Evolutionary conservation across 2,888 invertebrate species (phyloP).

Genomic region (Amphiduros pacificus): DNA sequence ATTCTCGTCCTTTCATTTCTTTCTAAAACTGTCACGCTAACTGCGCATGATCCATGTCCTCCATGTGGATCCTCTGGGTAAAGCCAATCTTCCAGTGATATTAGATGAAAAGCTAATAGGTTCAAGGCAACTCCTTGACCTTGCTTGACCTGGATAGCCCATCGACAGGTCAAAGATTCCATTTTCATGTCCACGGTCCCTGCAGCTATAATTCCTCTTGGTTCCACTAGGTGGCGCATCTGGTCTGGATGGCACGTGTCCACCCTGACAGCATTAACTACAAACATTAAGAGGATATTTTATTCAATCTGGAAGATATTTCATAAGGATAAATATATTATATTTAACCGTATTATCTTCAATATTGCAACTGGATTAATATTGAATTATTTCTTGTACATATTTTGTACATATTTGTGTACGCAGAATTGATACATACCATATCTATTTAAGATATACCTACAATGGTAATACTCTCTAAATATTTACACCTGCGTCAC

Average conservation of each 20-base stretch:
- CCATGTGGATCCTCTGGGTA: not conserved
- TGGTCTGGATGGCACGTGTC: conserved; percentile 6
- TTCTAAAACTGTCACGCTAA: conserved; percentile 4
- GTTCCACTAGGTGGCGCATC: not conserved
- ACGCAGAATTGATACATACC: too few species aligned
- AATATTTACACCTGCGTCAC: too few species aligned
- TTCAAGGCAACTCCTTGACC: conserved; percentile 10
- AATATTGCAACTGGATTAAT: too few species aligned
- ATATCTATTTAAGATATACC: too few species aligned
- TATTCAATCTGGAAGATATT: too few species aligned
- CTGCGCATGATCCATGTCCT: not conserved
- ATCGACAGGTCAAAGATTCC: conserved; percentile 9
- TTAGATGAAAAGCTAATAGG: conserved; percentile 13
- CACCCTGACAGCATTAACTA: conserved; percentile 1
- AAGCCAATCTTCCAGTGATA: conserved; percentile 1
- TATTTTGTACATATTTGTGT: too few species aligned
- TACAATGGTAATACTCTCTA: too few species aligned
- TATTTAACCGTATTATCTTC: too few species aligned
- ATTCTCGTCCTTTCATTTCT: conserved; percentile 10
- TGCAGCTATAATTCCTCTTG: conserved; percentile 7
- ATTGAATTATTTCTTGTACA: too few species aligned
- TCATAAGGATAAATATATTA: too few species aligned
- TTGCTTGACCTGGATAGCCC: conserved; percentile 9
- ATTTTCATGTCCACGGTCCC: conserved; percentile 8
- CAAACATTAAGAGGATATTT: not conserved